Conservation (phyloP, 2,888 invertebrate genomes). For the Trichacis sp. region DNA sequence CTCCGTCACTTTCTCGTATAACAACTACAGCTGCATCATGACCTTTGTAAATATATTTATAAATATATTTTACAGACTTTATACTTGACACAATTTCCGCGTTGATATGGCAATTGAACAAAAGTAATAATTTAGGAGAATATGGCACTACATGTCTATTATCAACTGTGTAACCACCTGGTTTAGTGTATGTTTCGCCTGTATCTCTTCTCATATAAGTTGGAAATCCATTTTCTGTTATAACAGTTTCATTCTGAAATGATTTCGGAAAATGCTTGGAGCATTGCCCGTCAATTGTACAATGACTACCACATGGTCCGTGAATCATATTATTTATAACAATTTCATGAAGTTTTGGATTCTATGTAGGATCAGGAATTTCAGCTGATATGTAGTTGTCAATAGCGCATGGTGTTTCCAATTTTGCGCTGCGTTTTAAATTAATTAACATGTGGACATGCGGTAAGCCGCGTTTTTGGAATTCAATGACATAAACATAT, state of each 20-base stretch:
- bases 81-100: constrained; percentile 30
- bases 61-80: no score
- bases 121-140: no score
- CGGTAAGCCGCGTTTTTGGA: no score
- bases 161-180: constrained; percentile 21
- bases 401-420: constrained; percentile 36
- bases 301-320: constrained; percentile 56
- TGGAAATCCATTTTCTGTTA: constrained; percentile 50
- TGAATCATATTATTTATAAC: constrained; percentile 58
- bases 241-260: no score
- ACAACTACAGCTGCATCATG: no score
- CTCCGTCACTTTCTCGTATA: no score
- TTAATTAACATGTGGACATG: constrained; percentile 19
- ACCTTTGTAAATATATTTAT: no score
- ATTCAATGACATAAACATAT: no score
- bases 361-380: constrained; percentile 46
- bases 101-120: no score
- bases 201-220: constrained; percentile 45
- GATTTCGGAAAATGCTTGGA: no score
- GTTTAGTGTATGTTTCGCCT: constrained; percentile 36
- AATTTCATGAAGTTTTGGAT: no score
- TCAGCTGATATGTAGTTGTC: constrained; percentile 51
- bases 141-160: constrained; percentile 59
- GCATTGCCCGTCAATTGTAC: constrained; percentile 44
- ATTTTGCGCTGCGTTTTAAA: constrained; percentile 28